Conservation (phyloP, 2,888 invertebrate species). For the Nomada lathburiana region DNA sequence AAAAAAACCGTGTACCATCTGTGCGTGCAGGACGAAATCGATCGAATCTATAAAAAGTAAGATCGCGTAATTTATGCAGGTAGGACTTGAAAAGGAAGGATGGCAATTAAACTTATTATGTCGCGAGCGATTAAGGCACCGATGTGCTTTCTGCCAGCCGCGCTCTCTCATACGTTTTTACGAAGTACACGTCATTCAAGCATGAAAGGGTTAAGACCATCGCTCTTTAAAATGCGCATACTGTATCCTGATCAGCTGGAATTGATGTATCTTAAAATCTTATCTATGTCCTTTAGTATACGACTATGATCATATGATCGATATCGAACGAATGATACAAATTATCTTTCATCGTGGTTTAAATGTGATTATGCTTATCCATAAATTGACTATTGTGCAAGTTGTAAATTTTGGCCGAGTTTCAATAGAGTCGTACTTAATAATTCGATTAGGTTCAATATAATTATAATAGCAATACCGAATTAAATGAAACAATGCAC, state of each 20-base stretch:
- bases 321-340: slow-evolving; percentile 28
- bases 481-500: too few relatives aligned
- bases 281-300: slow-evolving; percentile 39
- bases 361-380: background rate
- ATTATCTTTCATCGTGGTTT: background rate
- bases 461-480: too few relatives aligned
- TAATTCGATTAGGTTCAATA: too few relatives aligned
- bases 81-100: slow-evolving; percentile 49
- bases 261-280: slow-evolving; percentile 29
- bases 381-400: background rate
- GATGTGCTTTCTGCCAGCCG: slow-evolving; percentile 45
- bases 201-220: slow-evolving; percentile 43
- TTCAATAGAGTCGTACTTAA: background rate
- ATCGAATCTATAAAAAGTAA: slow-evolving; percentile 42
- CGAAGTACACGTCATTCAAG: slow-evolving; percentile 47
- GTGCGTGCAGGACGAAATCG: slow-evolving; percentile 13
- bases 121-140: slow-evolving; percentile 46
- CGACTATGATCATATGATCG: slow-evolving; percentile 15
- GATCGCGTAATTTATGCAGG: slow-evolving; percentile 38
- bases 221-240: slow-evolving; percentile 49
- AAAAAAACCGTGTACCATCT: slow-evolving; percentile 27
- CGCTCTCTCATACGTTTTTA: slow-evolving; percentile 54
- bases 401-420: background rate
- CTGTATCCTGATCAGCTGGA: slow-evolving; percentile 38
- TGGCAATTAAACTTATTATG: slow-evolving; percentile 58